Percentiles rank a stretch among this genome's conserved stretches.
These are phyloP conservation scores for Criorhina ranunculi DNA, from an alignment of 2,888 invertebrate genomes.

Conservation along the genomic window DNA sequence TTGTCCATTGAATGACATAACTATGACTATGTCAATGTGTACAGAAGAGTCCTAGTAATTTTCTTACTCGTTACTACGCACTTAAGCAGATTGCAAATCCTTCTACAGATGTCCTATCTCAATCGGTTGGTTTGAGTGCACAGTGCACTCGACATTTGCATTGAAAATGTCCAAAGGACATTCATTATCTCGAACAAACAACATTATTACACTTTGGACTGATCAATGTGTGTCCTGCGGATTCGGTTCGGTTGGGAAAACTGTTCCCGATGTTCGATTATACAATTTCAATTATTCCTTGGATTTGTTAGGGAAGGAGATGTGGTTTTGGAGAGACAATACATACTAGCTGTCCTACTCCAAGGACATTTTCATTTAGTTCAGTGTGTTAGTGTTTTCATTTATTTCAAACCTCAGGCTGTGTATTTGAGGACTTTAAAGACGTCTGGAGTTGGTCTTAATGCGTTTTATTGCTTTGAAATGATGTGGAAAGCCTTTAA, in stretches of 20 bases:
- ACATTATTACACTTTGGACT: no score
- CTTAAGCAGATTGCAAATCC: background rate
- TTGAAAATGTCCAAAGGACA: background rate
- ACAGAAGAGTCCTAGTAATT: background rate
- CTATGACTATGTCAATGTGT: background rate
- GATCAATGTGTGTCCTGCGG: slow-evolving; percentile 12
- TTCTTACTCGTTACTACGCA: slow-evolving; percentile 1
- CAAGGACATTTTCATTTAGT: background rate
- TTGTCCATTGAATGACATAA: background rate
- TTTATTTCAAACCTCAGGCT: background rate
- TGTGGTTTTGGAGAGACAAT: no score
- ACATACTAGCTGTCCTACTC: no score
- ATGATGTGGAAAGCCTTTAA: background rate
- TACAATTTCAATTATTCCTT: background rate
- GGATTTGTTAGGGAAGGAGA: background rate
- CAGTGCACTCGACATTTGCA: background rate
- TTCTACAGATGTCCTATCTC: slow-evolving; percentile 17
- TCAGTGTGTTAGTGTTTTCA: background rate
- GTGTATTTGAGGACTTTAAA: background rate
- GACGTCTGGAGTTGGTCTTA: background rate
- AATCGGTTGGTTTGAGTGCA: no score
- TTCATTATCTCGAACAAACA: no score
- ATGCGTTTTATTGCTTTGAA: background rate
- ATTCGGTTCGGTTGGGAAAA: slow-evolving; percentile 4
- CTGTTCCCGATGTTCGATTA: background rate